These are phyloP conservation scores for Furnarius figulus DNA, from an alignment of 2,113 vertebrate species.

Conservation along the genomic window DNA sequence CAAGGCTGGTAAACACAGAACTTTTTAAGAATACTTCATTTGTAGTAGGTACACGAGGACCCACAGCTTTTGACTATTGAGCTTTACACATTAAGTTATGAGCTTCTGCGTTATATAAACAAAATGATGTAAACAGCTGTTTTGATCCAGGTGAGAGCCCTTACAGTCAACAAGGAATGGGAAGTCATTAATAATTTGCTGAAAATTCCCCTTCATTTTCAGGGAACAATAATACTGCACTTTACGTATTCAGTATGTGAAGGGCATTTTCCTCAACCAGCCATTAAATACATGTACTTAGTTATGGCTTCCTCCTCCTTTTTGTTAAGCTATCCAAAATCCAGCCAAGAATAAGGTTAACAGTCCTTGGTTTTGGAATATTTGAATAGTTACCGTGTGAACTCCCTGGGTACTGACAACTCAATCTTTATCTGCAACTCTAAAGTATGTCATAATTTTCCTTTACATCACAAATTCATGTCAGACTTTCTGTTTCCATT, in stretches of 20 bases:
- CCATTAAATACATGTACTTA: not conserved
- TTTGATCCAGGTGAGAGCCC: not conserved
- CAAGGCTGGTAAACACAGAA: not conserved
- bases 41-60: not conserved
- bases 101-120: not conserved
- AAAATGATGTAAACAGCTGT: not conserved
- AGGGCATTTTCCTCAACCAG: not conserved
- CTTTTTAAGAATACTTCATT: not conserved
- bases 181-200: not conserved
- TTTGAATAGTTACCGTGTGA: not conserved
- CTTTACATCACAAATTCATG: slow-evolving; percentile 46
- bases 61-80: not conserved
- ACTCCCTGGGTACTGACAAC: not conserved
- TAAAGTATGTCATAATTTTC: slow-evolving; percentile 10
- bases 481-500: slow-evolving; percentile 58
- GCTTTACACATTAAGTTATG: not conserved
- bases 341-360: not conserved
- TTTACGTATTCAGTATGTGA: not conserved
- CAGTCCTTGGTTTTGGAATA: not conserved
- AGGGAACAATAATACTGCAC: not conserved
- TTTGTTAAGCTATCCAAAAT: not conserved
- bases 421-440: not conserved
- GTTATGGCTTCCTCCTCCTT: not conserved
- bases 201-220: not conserved
- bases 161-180: not conserved